Conservation (phyloP, 2,113 vertebrate species). For the Sceloporus undulatus region DNA sequence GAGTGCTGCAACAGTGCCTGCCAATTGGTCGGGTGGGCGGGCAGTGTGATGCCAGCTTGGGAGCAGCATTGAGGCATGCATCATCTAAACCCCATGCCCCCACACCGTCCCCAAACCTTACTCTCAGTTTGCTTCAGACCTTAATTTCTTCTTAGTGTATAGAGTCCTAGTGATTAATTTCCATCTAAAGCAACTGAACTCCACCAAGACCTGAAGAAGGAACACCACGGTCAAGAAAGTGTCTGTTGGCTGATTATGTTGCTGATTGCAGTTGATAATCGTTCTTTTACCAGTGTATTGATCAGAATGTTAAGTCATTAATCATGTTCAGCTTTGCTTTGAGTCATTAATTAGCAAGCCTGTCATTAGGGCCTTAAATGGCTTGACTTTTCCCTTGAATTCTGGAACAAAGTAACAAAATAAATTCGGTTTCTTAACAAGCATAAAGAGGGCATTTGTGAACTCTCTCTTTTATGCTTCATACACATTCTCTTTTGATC, state of each 20-base stretch:
- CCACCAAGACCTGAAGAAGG: not conserved
- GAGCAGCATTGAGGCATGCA: too few species aligned
- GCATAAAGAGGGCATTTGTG: constrained; percentile 15
- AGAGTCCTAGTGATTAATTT: too few species aligned
- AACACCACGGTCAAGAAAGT: constrained; percentile 36
- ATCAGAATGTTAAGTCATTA: constrained; percentile 67
- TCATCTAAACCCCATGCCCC: too few species aligned
- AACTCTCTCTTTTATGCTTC: not conserved
- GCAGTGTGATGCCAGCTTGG: too few species aligned
- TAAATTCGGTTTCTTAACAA: constrained; percentile 13
- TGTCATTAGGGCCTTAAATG: constrained; percentile 66
- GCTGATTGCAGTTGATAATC: constrained; percentile 28
- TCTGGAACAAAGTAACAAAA: constrained; percentile 36
- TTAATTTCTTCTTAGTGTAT: too few species aligned
- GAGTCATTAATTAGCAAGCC: constrained; percentile 66
- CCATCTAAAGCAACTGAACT: too few species aligned
- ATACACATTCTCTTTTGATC: not conserved
- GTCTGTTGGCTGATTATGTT: not conserved
- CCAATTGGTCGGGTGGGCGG: too few species aligned
- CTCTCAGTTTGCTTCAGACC: too few species aligned
- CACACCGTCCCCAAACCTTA: too few species aligned
- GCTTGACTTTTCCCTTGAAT: constrained; percentile 46
- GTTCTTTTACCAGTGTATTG: constrained; percentile 63
- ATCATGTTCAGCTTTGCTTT: constrained; percentile 62
- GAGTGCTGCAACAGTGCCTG: too few species aligned